phyloP scores from a whole-genome alignment of 35 echinoderm and acorn worm genomes.

The Apostichopus japonicus region DNA sequence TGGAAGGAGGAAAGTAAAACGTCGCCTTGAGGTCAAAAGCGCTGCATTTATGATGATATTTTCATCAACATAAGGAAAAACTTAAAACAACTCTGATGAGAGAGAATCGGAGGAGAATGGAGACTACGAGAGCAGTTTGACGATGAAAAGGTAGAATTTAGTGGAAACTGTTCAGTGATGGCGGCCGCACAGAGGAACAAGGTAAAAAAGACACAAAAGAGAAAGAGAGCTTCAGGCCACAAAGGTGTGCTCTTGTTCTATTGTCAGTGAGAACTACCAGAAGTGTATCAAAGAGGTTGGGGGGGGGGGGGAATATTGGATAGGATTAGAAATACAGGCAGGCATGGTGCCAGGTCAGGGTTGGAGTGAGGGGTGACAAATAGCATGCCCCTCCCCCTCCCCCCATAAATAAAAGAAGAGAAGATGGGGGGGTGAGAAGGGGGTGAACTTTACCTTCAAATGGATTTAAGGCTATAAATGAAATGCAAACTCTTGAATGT shows the following conservation, averaged over 20 bases:
- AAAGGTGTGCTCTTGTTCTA: background rate
- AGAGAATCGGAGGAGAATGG: background rate
- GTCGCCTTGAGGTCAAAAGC: slow-evolving; percentile 1
- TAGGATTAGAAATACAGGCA: too few relatives aligned
- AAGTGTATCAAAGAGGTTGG: too few relatives aligned
- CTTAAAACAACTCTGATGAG: slow-evolving; percentile 6
- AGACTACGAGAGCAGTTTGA: background rate
- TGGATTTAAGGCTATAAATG: too few relatives aligned
- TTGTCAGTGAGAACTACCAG: background rate
- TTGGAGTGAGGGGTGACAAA: too few relatives aligned
- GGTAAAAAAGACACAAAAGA: background rate
- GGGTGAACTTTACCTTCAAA: too few relatives aligned
- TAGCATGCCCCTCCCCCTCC: too few relatives aligned
- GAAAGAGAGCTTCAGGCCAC: background rate
- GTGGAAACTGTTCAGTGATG: background rate
- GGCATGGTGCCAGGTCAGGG: too few relatives aligned
- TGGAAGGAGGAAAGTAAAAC: background rate
- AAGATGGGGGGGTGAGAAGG: too few relatives aligned
- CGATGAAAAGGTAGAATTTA: slow-evolving; percentile 10
- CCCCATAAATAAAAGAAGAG: too few relatives aligned
- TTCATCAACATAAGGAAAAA: slow-evolving; percentile 14
- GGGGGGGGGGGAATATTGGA: too few relatives aligned
- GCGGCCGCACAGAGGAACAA: background rate
- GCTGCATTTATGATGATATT: slow-evolving; percentile 7
- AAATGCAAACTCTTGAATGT: too few relatives aligned